Percentiles rank a stretch among this genome's conserved stretches.
These are phyloP conservation scores for Matsumurasca onukii DNA, from an alignment of 1,140 invertebrate species.

Conservation along the genomic window DNA sequence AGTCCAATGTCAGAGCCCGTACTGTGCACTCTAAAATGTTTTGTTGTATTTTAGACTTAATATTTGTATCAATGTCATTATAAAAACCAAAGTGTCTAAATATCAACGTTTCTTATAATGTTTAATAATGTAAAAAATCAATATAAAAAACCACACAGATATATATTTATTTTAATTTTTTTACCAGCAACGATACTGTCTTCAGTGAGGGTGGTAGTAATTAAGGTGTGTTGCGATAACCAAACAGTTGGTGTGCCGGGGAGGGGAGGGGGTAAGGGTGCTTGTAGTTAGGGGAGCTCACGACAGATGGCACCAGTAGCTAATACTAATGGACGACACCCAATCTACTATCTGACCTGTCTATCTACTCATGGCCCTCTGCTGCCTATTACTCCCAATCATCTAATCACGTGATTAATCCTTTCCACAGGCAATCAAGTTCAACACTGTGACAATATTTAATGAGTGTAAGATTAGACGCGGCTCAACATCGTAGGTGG, in stretches of 20 bases:
- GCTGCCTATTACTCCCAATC: constrained; percentile 5
- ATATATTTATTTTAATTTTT: not conserved
- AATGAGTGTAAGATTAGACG: no score
- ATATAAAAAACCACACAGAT: not conserved
- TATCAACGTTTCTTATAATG: no score
- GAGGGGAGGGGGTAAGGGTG: not conserved
- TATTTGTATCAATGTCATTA: not conserved
- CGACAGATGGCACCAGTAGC: constrained; percentile 6
- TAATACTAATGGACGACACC: constrained; percentile 9
- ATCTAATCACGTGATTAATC: not conserved
- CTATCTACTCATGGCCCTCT: constrained; percentile 14
- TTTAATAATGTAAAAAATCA: no score
- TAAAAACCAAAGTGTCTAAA: not conserved
- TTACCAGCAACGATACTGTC: not conserved
- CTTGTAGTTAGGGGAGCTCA: not conserved
- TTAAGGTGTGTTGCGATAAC: constrained; percentile 12
- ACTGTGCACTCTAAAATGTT: not conserved
- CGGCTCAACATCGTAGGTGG: no score
- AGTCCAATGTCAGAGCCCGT: no score
- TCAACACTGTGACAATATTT: not conserved
- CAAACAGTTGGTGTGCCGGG: constrained; percentile 15
- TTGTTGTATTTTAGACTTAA: not conserved
- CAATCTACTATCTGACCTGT: no score
- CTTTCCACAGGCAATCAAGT: no score
- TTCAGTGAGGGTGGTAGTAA: not conserved